Evolutionary conservation across 2,113 vertebrate genomes (phyloP).

Genomic region (Ameiurus melas): DNA sequence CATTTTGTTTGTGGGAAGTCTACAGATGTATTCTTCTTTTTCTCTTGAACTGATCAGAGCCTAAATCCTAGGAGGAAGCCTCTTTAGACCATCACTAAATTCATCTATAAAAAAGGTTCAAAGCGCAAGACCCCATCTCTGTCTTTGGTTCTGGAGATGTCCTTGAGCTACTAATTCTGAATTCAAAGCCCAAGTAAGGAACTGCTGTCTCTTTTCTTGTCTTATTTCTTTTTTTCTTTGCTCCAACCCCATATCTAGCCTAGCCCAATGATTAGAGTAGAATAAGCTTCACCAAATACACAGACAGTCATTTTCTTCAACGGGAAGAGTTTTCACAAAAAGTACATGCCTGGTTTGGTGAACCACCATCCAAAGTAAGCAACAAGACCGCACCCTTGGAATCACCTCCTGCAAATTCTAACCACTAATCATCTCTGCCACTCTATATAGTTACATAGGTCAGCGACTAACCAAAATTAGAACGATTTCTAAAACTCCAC

Average conservation of each 20-base stretch:
- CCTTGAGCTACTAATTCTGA: background rate
- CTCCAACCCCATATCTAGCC: background rate
- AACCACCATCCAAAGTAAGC: conserved; percentile 18
- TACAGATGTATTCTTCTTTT: background rate
- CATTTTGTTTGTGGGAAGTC: background rate
- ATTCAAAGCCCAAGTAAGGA: background rate
- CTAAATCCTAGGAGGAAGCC: background rate
- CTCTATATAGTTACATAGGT: conserved; percentile 46
- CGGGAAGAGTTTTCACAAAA: conserved; percentile 10
- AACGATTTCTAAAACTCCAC: conserved; percentile 31
- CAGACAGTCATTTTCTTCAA: background rate
- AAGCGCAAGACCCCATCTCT: background rate
- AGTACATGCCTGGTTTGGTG: conserved; percentile 5
- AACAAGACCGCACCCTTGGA: conserved; percentile 15
- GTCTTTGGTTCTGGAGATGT: background rate
- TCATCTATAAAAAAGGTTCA: background rate
- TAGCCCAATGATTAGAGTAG: background rate
- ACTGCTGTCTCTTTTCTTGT: background rate
- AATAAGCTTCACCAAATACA: background rate
- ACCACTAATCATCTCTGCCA: conserved; percentile 31
- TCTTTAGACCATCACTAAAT: background rate
- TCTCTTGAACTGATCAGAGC: background rate
- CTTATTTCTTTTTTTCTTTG: background rate
- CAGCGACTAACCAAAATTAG: conserved; percentile 38
- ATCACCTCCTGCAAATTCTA: conserved; percentile 41